Evolutionary conservation across 92 coral and sea anemone species (phyloP).

Genomic region (Palythoa grandis): DNA sequence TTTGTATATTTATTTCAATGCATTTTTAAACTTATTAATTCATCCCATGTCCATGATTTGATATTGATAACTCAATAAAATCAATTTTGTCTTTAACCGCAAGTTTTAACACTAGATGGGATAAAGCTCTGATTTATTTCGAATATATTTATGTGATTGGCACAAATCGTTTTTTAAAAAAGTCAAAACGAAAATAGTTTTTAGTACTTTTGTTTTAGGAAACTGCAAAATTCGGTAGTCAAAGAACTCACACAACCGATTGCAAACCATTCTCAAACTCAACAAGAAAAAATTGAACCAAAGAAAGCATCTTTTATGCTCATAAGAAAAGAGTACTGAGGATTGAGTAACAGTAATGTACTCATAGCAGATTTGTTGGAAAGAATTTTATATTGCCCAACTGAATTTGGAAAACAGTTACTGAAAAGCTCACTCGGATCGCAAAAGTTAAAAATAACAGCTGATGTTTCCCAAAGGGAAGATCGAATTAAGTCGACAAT

Average conservation of each 20-base stretch:
- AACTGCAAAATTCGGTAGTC: no score
- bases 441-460: not conserved
- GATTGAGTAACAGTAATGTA: not conserved
- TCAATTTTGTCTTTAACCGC: not conserved
- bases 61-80: not conserved
- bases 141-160: not conserved
- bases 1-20: no score
- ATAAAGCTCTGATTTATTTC: not conserved
- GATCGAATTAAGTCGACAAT: not conserved
- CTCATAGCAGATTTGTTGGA: not conserved
- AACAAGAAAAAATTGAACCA: not conserved
- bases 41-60: not conserved
- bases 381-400: not conserved
- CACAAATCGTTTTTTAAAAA: not conserved
- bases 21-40: no score
- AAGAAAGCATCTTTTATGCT: not conserved
- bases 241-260: no score
- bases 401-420: not conserved
- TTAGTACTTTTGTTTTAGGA: not conserved
- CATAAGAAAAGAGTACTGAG: not conserved
- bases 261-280: not conserved
- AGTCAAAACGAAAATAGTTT: not conserved
- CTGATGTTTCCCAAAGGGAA: constrained; percentile 3
- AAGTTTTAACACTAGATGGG: not conserved
- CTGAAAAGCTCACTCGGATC: not conserved